These are phyloP conservation scores for Cryptoblepharus egeriae DNA, from an alignment of 2,797 vertebrate genomes.

Conservation along the genomic window DNA sequence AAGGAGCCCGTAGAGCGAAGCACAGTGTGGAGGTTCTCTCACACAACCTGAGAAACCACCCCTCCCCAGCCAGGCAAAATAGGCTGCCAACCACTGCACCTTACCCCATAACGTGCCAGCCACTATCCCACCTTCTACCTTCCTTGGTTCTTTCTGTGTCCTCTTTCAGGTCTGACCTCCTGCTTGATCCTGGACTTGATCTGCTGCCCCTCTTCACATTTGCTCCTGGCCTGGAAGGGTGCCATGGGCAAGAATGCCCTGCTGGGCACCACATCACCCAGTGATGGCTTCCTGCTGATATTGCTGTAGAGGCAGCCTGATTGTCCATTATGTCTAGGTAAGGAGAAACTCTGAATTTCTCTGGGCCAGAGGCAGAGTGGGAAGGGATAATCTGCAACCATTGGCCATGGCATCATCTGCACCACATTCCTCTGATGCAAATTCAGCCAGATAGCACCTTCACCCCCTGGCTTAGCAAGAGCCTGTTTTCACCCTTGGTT, in stretches of 20 bases:
- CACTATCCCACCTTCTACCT: too few species aligned
- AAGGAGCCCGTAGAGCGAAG: too few species aligned
- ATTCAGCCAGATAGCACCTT: slow-evolving; percentile 44
- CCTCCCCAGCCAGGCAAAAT: too few species aligned
- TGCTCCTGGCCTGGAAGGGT: too few species aligned
- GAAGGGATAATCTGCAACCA: slow-evolving; percentile 14
- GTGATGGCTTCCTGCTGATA: neutral
- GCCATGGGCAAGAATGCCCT: neutral
- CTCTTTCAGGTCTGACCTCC: too few species aligned
- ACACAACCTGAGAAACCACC: too few species aligned
- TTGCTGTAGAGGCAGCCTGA: accelerated
- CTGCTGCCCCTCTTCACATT: neutral
- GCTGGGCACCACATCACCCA: too few species aligned
- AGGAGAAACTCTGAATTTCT: slow-evolving; percentile 38
- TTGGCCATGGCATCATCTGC: neutral
- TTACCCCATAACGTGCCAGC: too few species aligned
- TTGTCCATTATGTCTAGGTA: slow-evolving; percentile 67
- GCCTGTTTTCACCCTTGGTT: neutral
- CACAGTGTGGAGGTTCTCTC: too few species aligned
- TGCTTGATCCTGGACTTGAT: neutral
- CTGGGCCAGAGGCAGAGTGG: slow-evolving; percentile 40
- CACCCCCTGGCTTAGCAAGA: slow-evolving; percentile 21
- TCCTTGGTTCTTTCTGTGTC: too few species aligned
- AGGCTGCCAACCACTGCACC: too few species aligned
- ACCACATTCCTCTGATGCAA: slow-evolving; percentile 56